Base-by-base conservation (phyloP, 2,797 vertebrate genomes). In the Discoglossus pictus region DNA sequence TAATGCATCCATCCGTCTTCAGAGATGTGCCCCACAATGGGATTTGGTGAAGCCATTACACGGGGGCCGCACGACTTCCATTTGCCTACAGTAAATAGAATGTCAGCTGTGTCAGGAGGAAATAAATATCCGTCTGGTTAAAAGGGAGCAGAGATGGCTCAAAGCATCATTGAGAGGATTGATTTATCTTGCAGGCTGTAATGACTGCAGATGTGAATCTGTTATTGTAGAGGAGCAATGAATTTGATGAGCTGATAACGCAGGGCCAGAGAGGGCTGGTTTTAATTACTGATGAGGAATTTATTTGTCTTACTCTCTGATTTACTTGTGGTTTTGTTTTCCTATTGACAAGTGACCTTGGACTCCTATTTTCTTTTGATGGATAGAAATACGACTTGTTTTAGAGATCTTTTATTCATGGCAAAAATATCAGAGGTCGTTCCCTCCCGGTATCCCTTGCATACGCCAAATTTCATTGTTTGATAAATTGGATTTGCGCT, bases 61-160 rank as follows among this genome's bases (percentile, higher is more conserved):
- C 85, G 84, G n/a, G 83, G 83, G 83, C 83, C 61, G 69, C 84
- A 81, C 84, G 83, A 88, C 78, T 89, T 91, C 86, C 87, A 92
- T 91, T 90, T 90, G 86, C 89, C 88, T 91, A 87, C 87, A 89
- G 90, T 92, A 92, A 91, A 92, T 91, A 90, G 88, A 89, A 87
- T 90, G 88, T 90, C 90, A 91, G 84, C 86, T 80, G 83, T 89
- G 86, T 90, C 85, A 86, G 80, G 77, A 77, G 81, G 86, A 88
- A 91, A 91, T 90, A 93, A 91, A 93, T 92, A 90, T 89, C 59
- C 1, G 84, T 76, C 81, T 85, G 83, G 84, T 90, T 90, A 91
- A 89, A 90, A 88, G 87, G 89, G 83, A 90, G 85, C 84, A 80
- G 85, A 80, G 88, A 87, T 86, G 82, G 83, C 84, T 86, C 83